Evolutionary conservation across 1,140 invertebrate species (phyloP), one percentile per base, ranked within the genome.

Genomic region (Leptopilina boulardi): DNA sequence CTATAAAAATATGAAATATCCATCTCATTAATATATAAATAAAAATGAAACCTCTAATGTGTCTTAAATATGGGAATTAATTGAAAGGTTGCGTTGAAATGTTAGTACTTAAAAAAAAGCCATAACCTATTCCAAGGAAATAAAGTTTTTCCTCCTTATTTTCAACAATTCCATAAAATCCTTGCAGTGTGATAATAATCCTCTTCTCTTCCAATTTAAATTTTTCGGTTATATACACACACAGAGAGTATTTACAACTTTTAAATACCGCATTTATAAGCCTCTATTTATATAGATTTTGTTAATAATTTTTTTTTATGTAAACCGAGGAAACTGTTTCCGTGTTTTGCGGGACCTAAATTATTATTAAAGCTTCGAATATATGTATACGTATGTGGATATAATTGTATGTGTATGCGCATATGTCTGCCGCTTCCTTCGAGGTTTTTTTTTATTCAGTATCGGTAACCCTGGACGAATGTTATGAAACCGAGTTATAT

Each of bases 401-500:
- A 66, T 66, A 30, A n/a, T 11, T 66, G 26, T 66, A 30, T 66
- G 23, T 59, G 56, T 13, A 66, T 66, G 30, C 59, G 26, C 59
- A 66, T 30, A 30, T 66, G 59, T 23, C 23, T 18, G 13, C 56
- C 9, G 19, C 1, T 21, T 59, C 2, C 56, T 59, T 21, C 18
- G 11, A n/a, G n/a, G 0, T n/a, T 34, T 34, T 66, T n/a, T 66
- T 59, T 26, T 59, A 66, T 66, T 66, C 26, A 66, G 59, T n/a
- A 66, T 66, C 59, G 59, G 59, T 66, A 66, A 66, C 59, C 59
- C 59, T 66, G 59, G 59, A 30, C 23, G 59, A 66, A 66, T 66
- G 59, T 66, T 66, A 66, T 66, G 59, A 66, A 66, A 66, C 26
- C 13, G 74, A 72, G 81, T 83, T 83, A 83, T 78, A 80, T 83